Conservation (phyloP, 1,140 invertebrate genomes). For the Agraylea sexmaculata region DNA sequence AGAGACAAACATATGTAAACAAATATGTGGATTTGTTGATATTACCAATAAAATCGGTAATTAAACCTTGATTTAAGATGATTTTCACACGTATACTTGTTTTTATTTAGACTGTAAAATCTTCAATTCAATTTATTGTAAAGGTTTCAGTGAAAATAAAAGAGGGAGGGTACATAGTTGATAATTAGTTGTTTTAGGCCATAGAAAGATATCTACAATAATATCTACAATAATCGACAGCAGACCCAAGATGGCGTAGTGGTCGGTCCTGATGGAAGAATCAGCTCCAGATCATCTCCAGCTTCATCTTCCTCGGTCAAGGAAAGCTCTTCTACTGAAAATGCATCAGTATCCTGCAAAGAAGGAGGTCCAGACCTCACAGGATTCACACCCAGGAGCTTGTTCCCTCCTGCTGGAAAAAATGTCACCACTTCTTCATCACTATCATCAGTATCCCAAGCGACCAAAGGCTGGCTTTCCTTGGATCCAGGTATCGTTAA, state of each 20-base stretch:
- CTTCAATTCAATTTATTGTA: too few relatives aligned
- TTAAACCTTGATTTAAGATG: too few relatives aligned
- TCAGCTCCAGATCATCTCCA: constrained; percentile 18
- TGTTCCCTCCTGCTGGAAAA: constrained; percentile 10
- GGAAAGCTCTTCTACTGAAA: constrained; percentile 19
- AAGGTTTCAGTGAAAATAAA: too few relatives aligned
- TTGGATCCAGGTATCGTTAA: constrained; percentile 43
- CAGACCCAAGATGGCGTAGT: background rate
- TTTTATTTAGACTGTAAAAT: too few relatives aligned
- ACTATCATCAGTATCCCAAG: constrained; percentile 41
- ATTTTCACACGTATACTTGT: too few relatives aligned
- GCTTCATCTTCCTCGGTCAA: constrained; percentile 18
- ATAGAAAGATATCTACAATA: too few relatives aligned
- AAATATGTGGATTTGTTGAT: too few relatives aligned
- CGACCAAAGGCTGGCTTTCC: constrained; percentile 46
- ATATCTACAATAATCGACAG: too few relatives aligned
- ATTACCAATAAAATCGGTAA: too few relatives aligned
- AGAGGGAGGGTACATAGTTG: too few relatives aligned
- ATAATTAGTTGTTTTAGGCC: too few relatives aligned
- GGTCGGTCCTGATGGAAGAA: constrained; percentile 9
- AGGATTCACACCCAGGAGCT: background rate
- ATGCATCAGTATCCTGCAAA: constrained; percentile 7
- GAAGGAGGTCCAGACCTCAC: background rate
- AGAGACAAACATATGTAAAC: too few relatives aligned
- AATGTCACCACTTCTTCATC: constrained; percentile 20